Conservation (phyloP, 1,140 invertebrate genomes). For the Conus ventricosus region DNA sequence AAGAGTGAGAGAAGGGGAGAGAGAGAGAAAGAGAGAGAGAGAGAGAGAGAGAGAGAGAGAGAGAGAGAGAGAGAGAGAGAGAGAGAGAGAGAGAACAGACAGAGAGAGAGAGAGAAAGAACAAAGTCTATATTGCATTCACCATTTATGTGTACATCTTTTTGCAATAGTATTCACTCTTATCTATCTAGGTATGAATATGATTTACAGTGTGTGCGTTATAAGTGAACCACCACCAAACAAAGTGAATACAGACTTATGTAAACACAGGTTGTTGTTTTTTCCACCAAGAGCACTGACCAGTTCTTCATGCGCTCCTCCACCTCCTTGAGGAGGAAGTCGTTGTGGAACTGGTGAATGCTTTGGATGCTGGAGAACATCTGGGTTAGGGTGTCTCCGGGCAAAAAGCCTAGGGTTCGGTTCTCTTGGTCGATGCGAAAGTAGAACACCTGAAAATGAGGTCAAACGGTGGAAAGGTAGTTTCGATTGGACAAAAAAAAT, state of each 20-base stretch:
- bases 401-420: slow-evolving; percentile 76
- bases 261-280: too few relatives aligned
- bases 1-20: background rate
- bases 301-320: slow-evolving; percentile 76
- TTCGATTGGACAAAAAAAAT: background rate
- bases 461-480: slow-evolving; percentile 13
- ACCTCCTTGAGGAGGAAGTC: slow-evolving; percentile 79
- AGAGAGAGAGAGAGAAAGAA: background rate
- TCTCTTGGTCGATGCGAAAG: slow-evolving; percentile 77
- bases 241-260: too few relatives aligned
- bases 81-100: background rate
- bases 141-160: too few relatives aligned
- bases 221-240: too few relatives aligned
- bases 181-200: too few relatives aligned
- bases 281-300: slow-evolving; percentile 66
- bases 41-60: background rate
- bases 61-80: background rate
- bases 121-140: too few relatives aligned
- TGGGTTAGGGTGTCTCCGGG: slow-evolving; percentile 76
- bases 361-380: slow-evolving; percentile 80
- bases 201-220: too few relatives aligned
- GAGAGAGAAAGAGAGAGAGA: slow-evolving; percentile 15
- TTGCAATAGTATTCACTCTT: too few relatives aligned
- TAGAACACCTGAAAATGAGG: slow-evolving; percentile 76
- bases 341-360: slow-evolving; percentile 79